Conservation (phyloP, 2,888 invertebrate species). For the Cephus nigrinus region DNA sequence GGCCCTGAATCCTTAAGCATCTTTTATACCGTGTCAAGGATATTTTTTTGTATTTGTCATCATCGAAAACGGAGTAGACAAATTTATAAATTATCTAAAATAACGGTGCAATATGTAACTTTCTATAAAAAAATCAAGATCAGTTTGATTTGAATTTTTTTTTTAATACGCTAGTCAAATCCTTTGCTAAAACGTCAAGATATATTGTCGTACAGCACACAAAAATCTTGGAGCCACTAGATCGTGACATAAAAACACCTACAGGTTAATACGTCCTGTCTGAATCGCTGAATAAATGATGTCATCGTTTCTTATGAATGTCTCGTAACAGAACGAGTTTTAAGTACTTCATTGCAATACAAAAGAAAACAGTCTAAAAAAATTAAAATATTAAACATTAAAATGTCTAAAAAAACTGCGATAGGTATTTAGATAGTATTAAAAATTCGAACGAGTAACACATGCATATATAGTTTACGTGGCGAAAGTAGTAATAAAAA, state of each 20-base stretch:
- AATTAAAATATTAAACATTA: background rate
- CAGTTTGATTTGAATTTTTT: too few species aligned
- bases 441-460: background rate
- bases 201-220: background rate
- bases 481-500: background rate
- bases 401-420: background rate
- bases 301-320: background rate
- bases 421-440: background rate
- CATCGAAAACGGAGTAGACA: background rate
- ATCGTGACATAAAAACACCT: background rate
- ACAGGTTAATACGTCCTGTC: background rate
- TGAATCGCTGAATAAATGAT: background rate
- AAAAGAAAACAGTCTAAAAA: background rate
- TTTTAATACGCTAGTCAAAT: too few species aligned
- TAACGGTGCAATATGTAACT: background rate
- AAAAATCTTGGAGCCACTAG: background rate
- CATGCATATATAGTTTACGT: background rate
- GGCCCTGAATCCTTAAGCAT: background rate
- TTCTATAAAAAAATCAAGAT: too few species aligned
- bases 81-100: background rate
- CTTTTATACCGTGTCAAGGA: background rate
- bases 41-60: background rate
- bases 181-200: too few species aligned
- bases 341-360: background rate
- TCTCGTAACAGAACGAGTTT: background rate